Conservation (phyloP, 2,113 vertebrate genomes). For the Neopipo cinnamomea region DNA sequence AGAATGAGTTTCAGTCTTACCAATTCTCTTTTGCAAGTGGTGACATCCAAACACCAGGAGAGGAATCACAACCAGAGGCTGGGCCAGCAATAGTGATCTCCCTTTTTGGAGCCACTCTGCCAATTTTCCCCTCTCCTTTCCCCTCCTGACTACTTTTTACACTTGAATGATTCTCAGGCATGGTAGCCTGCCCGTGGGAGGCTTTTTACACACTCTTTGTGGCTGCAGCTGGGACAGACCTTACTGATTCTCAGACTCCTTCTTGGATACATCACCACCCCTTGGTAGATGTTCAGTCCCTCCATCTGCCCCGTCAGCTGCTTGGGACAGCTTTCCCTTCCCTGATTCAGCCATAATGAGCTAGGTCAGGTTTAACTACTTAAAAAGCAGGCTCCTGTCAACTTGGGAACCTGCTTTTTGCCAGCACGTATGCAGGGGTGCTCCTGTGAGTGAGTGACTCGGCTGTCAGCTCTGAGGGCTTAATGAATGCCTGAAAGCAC, state of each 20-base stretch:
- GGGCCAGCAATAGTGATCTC: fast-evolving
- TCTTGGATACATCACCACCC: not conserved
- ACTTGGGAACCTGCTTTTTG: not conserved
- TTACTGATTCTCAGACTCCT: not conserved
- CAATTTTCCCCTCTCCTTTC: not conserved
- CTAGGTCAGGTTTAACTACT: not conserved
- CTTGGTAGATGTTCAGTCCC: fast-evolving
- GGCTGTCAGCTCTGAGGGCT: not conserved
- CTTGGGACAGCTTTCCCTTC: not conserved
- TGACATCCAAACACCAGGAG: not conserved
- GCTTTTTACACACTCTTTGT: not conserved
- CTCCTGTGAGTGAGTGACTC: fast-evolving
- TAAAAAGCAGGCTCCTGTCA: not conserved
- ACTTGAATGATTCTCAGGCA: fast-evolving
- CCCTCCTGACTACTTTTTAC: not conserved
- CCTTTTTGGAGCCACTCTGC: not conserved
- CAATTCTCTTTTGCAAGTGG: not conserved
- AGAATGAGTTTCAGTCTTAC: not conserved
- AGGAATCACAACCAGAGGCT: not conserved
- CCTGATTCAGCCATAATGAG: fast-evolving
- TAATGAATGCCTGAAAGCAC: not conserved
- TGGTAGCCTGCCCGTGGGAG: fast-evolving
- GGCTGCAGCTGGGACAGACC: not conserved
- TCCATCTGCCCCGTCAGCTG: fast-evolving
- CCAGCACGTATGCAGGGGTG: fast-evolving